phyloP scores from a whole-genome alignment of 2,113 vertebrate species.

The Xenopus tropicalis region UCB_Xtro_10.0 CM004444.2:40047501-40048000 shows the following conservation, averaged over 20 bases:
- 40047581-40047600: constrained; percentile 3
- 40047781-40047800: background rate
- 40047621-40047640: background rate
- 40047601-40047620: constrained; percentile 6
- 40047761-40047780: background rate
- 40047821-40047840: no score
- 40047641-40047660: background rate
- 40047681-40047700: background rate
- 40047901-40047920: no score
- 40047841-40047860: no score
- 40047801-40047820: background rate
- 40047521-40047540: constrained; percentile 11
- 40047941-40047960: no score
- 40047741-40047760: background rate
- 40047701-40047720: background rate
- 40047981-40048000: no score
- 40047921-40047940: no score
- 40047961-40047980: no score
- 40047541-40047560: constrained; percentile 20
- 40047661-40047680: background rate
- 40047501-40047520: constrained; percentile 6
- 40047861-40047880: no score
- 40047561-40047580: constrained; percentile 4
- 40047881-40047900: no score
- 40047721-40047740: background rate